Percentiles rank a stretch among this genome's conserved stretches.
These are phyloP conservation scores for Esperia sulphurella DNA, from an alignment of 2,888 invertebrate species.

Conservation along the genomic window DNA sequence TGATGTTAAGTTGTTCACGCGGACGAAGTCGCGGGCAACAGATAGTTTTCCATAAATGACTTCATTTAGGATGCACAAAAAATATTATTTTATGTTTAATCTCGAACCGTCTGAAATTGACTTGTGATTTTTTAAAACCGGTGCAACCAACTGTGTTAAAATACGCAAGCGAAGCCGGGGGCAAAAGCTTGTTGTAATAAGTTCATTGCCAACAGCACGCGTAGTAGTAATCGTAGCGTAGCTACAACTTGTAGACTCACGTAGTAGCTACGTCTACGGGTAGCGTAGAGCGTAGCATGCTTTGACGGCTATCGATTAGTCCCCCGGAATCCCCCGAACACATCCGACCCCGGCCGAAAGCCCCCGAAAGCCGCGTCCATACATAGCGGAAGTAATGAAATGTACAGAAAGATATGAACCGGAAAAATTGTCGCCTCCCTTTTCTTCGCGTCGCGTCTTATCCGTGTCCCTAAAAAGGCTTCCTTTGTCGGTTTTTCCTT, in stretches of 20 bases:
- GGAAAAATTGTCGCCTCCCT: slow-evolving; percentile 75
- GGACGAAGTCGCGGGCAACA: no score
- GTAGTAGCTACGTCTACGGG: slow-evolving; percentile 50
- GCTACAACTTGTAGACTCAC: slow-evolving; percentile 61
- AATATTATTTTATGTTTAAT: no score
- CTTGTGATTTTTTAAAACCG: no score
- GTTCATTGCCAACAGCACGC: no score
- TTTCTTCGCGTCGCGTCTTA: slow-evolving; percentile 66
- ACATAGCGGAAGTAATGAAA: slow-evolving; percentile 77
- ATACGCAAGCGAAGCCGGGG: no score
- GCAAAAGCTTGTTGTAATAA: no score
- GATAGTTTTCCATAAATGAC: no score
- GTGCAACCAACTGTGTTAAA: no score
- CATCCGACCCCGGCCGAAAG: slow-evolving; percentile 44
- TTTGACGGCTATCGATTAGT: slow-evolving; percentile 68
- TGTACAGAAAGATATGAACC: slow-evolving; percentile 76
- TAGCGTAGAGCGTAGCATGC: slow-evolving; percentile 48
- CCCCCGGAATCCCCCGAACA: slow-evolving; percentile 44
- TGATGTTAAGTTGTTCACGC: no score
- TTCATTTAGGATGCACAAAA: no score
- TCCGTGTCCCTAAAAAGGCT: slow-evolving; percentile 49
- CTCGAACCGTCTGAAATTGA: no score
- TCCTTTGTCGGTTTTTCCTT: slow-evolving; percentile 58
- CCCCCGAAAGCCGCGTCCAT: slow-evolving; percentile 52
- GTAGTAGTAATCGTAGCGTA: slow-evolving; percentile 40